These are phyloP conservation scores for Osmerus mordax DNA, from an alignment of 2,113 vertebrate genomes.

Conservation along the genomic window DNA sequence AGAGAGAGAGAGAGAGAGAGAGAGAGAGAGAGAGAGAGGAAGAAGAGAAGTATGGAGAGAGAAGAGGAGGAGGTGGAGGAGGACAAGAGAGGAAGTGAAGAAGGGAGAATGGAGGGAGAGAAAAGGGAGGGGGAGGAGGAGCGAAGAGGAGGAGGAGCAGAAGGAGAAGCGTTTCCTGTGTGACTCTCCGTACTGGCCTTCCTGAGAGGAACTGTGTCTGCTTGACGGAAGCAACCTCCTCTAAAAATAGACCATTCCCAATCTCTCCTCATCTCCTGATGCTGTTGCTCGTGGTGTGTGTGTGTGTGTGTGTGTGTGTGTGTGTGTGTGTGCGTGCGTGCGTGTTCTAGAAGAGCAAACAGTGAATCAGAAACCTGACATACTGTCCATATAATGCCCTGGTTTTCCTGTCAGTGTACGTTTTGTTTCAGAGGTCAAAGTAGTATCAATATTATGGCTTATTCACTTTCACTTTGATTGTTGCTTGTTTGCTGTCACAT, in stretches of 20 bases:
- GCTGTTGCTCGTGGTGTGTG: neutral
- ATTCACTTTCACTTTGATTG: too few relatives aligned
- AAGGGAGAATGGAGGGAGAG: neutral
- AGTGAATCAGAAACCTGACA: neutral
- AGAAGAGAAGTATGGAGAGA: too few relatives aligned
- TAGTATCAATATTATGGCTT: too few relatives aligned
- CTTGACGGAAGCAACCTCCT: slow-evolving; percentile 3
- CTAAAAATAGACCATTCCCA: neutral
- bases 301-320: neutral
- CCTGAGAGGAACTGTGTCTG: neutral
- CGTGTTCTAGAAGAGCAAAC: neutral
- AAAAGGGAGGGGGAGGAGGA: neutral
- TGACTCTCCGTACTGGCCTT: too few relatives aligned
- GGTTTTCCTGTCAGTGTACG: too few relatives aligned
- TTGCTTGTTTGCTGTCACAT: too few relatives aligned
- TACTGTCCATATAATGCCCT: too few relatives aligned
- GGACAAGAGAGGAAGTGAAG: neutral
- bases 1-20: neutral
- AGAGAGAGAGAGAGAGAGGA: too few relatives aligned
- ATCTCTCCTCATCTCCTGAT: neutral
- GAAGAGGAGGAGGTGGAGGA: neutral
- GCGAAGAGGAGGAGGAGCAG: neutral
- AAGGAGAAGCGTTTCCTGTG: neutral
- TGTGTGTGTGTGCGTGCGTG: neutral
- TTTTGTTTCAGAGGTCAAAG: too few relatives aligned